phyloP scores from a whole-genome alignment of 2,888 invertebrate species.

The Epistrophe grossulariae region DNA sequence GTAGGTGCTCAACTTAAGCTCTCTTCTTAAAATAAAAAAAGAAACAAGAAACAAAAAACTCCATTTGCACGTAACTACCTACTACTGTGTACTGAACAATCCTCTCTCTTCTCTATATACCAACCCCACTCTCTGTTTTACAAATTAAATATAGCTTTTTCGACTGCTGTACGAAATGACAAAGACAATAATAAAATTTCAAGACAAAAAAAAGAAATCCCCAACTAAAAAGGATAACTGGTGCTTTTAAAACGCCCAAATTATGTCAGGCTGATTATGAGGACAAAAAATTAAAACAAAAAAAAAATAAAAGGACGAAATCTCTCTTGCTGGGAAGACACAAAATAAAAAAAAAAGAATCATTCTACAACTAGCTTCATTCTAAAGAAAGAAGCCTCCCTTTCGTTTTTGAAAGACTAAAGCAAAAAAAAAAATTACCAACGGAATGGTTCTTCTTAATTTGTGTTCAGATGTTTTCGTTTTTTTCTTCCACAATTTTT shows the following conservation, averaged over 20 bases:
- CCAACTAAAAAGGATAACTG: conserved; percentile 54
- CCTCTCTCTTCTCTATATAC: neutral
- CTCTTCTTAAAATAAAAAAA: neutral
- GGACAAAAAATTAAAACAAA: conserved; percentile 16
- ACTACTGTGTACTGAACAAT: neutral
- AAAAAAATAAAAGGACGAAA: conserved; percentile 1
- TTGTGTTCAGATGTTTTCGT: conserved; percentile 45
- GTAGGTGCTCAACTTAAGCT: conserved; percentile 32
- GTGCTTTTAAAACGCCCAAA: conserved; percentile 71
- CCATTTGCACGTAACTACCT: conserved; percentile 44
- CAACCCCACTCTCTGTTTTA: neutral
- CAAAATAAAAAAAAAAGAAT: neutral
- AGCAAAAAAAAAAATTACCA: neutral
- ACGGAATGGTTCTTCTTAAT: conserved; percentile 59
- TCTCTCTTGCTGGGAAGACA: neutral
- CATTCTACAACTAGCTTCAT: conserved; percentile 57
- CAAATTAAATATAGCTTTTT: conserved; percentile 49
- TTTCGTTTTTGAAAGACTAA: conserved; percentile 6
- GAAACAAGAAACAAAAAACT: conserved; percentile 8
- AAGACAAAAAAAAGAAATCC: conserved; percentile 9
- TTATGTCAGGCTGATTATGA: conserved; percentile 73
- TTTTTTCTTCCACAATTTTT: conserved; percentile 6
- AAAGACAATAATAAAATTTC: conserved; percentile 41
- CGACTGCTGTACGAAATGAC: conserved; percentile 36
- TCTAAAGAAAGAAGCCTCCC: conserved; percentile 28